phyloP scores from a whole-genome alignment of 35 echinoderm and acorn worm species.

The Ptychodera flava region DNA sequence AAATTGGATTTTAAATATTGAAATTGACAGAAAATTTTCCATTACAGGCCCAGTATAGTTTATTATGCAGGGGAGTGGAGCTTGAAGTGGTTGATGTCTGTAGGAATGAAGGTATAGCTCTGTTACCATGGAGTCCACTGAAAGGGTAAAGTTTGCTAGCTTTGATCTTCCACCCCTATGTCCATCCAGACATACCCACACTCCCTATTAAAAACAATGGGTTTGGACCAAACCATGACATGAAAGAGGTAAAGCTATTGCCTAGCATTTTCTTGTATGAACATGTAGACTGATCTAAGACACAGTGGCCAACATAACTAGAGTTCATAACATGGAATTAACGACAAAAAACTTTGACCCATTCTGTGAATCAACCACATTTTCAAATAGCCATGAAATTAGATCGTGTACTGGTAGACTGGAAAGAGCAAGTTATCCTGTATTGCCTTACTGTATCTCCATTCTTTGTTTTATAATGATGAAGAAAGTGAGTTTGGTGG shows the following conservation, averaged over 20 bases:
- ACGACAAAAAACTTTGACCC: no score
- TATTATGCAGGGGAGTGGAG: conserved; percentile 41
- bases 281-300: background rate
- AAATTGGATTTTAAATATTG: background rate
- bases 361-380: no score
- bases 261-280: background rate
- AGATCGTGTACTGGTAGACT: no score
- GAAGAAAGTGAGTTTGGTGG: background rate
- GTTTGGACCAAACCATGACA: background rate
- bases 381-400: no score
- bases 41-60: conserved; percentile 60
- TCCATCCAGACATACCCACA: background rate
- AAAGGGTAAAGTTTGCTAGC: conserved; percentile 38
- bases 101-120: conserved; percentile 4
- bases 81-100: conserved; percentile 52
- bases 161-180: background rate
- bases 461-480: no score
- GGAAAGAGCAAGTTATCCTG: no score
- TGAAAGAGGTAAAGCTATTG: background rate
- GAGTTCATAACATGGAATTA: background rate
- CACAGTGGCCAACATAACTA: background rate
- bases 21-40: background rate
- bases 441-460: no score
- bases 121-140: conserved; percentile 68
- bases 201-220: background rate